Percentiles rank a stretch among this genome's conserved stretches.
phyloP scores from a whole-genome alignment of 2,113 vertebrate species.

The Siniperca chuatsi region DNA sequence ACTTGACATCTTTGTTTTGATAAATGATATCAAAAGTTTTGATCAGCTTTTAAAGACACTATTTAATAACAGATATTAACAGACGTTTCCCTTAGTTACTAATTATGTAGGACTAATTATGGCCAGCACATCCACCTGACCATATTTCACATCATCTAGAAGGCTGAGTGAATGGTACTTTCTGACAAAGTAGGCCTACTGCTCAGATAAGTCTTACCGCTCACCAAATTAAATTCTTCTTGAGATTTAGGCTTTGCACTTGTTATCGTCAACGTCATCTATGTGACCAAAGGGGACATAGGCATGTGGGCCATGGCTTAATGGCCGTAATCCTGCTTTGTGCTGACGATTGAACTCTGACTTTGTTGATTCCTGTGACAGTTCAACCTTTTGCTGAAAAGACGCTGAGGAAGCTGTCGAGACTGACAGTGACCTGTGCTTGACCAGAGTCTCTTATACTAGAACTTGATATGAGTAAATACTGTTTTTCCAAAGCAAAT shows the following conservation, averaged over 20 bases:
- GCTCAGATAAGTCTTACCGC: constrained; percentile 6
- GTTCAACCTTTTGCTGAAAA: constrained; percentile 47
- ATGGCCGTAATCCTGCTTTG: constrained; percentile 77
- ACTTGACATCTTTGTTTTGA: neutral
- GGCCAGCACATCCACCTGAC: neutral
- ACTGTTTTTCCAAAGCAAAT: constrained; percentile 15
- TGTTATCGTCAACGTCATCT: constrained; percentile 61
- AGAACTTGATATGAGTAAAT: neutral
- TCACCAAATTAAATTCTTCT: constrained; percentile 45
- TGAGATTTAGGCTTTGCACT: constrained; percentile 60
- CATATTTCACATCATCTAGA: neutral
- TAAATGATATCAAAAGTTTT: neutral
- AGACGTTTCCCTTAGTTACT: neutral
- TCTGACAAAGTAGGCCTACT: constrained; percentile 8
- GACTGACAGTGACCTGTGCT: constrained; percentile 25
- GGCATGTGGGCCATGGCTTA: constrained; percentile 66
- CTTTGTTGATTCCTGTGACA: constrained; percentile 60
- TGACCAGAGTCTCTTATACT: constrained; percentile 23
- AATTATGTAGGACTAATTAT: neutral
- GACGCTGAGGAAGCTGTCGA: neutral
- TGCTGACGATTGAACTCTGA: constrained; percentile 74
- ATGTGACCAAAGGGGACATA: constrained; percentile 62
- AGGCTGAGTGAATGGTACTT: neutral
- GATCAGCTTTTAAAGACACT: neutral
- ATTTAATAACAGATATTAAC: neutral